Percentiles rank a stretch among this genome's conserved stretches.
Evolutionary conservation across 1,140 invertebrate genomes (phyloP).

Genomic region (Drosophila sproati): DNA sequence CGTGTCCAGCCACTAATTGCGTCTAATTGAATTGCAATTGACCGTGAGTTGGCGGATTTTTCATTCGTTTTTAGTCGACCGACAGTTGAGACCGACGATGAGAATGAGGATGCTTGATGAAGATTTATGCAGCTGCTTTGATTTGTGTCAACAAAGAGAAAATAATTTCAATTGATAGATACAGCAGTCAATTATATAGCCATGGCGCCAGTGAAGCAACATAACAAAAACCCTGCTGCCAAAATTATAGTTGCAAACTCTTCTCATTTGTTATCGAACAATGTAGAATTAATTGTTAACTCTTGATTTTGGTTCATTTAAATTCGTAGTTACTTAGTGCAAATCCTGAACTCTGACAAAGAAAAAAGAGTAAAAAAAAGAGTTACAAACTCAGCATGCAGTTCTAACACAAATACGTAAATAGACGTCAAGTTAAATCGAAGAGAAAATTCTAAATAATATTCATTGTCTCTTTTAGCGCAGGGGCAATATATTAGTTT

Average conservation of each 20-base stretch:
- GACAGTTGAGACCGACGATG: conserved; percentile 22
- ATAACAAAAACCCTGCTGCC: not conserved
- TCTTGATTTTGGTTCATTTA: no score
- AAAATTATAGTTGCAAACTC: not conserved
- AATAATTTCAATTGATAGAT: conserved; percentile 34
- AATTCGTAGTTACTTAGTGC: no score
- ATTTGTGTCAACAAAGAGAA: conserved; percentile 73
- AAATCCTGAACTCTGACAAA: no score
- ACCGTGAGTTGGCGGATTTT: conserved; percentile 81
- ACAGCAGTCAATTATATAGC: conserved; percentile 48
- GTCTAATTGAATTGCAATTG: conserved; percentile 83
- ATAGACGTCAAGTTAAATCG: no score
- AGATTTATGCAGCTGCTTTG: conserved; percentile 79
- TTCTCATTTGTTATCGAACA: no score
- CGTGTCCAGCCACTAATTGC: conserved; percentile 76
- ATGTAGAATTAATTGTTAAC: no score
- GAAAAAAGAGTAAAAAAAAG: no score
- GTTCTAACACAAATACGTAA: no score
- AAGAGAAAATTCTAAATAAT: no score
- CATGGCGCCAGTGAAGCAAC: conserved; percentile 62
- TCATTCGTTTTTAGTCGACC: conserved; percentile 65
- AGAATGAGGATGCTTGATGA: conserved; percentile 58
- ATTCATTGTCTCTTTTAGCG: no score
- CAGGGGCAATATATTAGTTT: no score
- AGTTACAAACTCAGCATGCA: no score